Conservation (phyloP, 2,888 invertebrate genomes). For the Eupsilia transversa region DNA sequence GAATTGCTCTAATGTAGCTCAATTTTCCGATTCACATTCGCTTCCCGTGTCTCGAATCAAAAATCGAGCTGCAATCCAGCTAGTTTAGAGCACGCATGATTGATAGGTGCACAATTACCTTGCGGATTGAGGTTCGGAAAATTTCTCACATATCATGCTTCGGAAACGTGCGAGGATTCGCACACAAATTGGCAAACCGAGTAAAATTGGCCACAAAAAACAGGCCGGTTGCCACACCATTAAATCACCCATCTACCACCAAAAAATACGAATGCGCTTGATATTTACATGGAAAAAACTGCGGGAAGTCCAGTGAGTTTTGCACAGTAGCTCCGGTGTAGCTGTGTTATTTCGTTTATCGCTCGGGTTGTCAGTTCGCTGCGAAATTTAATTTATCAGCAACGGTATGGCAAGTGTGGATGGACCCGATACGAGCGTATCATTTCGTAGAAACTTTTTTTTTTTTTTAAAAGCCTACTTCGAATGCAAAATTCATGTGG, state of each 20-base stretch:
- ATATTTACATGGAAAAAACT: conserved; percentile 47
- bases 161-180: conserved; percentile 13
- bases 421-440: conserved; percentile 65
- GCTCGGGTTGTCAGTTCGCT: conserved; percentile 68
- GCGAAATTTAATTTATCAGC: conserved; percentile 80
- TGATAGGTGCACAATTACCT: conserved; percentile 51
- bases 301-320: conserved; percentile 46
- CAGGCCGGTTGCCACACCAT: conserved; percentile 37
- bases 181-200: conserved; percentile 23
- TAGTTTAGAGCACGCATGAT: conserved; percentile 52
- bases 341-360: conserved; percentile 71
- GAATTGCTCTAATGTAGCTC: conserved; percentile 46
- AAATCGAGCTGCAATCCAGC: conserved; percentile 47
- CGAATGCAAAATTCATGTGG: conserved; percentile 38
- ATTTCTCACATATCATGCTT: conserved; percentile 36
- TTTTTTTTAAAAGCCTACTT: conserved; percentile 35
- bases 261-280: conserved; percentile 42
- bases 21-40: conserved; percentile 43
- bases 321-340: conserved; percentile 41
- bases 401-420: conserved; percentile 63
- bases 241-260: conserved; percentile 38
- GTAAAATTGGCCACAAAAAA: conserved; percentile 32
- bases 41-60: conserved; percentile 41
- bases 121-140: conserved; percentile 29
- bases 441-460: conserved; percentile 53